A percentile compares a stretch with the other conserved stretches of the same genome.
phyloP scores from a whole-genome alignment of 2,797 vertebrate species.

The Buceros bicornis region DNA sequence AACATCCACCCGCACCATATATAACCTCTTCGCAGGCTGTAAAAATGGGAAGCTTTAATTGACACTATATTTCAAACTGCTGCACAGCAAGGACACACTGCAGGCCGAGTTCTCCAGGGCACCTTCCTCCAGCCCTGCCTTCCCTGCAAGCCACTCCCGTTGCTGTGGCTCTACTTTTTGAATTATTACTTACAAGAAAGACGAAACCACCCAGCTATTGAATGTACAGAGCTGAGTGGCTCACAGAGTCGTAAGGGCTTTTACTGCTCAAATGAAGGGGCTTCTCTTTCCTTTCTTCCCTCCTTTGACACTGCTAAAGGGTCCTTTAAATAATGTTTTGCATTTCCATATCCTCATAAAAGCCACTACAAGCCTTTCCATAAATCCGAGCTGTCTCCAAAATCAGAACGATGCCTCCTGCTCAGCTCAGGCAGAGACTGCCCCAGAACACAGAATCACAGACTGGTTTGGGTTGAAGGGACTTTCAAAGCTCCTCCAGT shows the following conservation, averaged over 20 bases:
- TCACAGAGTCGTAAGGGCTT: background rate
- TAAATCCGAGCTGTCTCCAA: slow-evolving; percentile 24
- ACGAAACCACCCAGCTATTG: background rate
- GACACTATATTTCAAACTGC: slow-evolving; percentile 72
- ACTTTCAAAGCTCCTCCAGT: background rate
- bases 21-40: slow-evolving; percentile 47
- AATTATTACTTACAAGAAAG: slow-evolving; percentile 25
- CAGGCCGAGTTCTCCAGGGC: slow-evolving; percentile 17
- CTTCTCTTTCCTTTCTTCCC: background rate
- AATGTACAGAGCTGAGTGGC: background rate
- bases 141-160: background rate
- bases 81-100: slow-evolving; percentile 56
- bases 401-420: background rate
- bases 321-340: slow-evolving; percentile 23
- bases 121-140: slow-evolving; percentile 23
- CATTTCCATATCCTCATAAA: slow-evolving; percentile 40
- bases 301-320: background rate
- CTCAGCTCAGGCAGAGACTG: background rate
- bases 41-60: slow-evolving; percentile 72
- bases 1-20: slow-evolving; percentile 34
- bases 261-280: background rate
- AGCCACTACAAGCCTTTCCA: background rate
- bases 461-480: background rate
- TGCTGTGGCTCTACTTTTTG: background rate
- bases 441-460: background rate